Evolutionary conservation across 2,797 vertebrate genomes (phyloP).

Genomic region (Eleutherodactylus coqui): DNA sequence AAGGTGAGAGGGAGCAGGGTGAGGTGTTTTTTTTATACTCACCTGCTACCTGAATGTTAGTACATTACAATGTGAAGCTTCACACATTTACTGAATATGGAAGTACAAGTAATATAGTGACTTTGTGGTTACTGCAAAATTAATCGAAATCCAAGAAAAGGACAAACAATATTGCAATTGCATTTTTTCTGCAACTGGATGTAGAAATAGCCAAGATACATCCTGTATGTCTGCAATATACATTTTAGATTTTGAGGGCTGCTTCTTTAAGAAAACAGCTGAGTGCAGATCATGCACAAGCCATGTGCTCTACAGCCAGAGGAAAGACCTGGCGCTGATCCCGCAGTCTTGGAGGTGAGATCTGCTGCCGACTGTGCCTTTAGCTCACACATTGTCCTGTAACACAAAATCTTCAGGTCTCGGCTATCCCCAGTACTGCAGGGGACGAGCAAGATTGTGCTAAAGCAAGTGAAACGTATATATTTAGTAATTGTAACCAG

Average conservation of each 20-base stretch:
- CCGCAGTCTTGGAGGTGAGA: slow-evolving; percentile 9
- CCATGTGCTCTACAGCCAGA: slow-evolving; percentile 23
- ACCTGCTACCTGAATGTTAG: too few relatives aligned
- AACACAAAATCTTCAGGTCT: not conserved
- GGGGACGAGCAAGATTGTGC: not conserved
- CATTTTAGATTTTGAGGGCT: not conserved
- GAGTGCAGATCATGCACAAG: slow-evolving; percentile 12
- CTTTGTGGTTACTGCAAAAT: not conserved
- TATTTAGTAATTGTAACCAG: not conserved
- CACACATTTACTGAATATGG: too few relatives aligned
- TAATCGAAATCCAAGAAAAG: not conserved
- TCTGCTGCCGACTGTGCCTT: not conserved
- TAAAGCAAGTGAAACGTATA: not conserved
- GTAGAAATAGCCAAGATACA: not conserved
- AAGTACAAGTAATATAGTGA: not conserved
- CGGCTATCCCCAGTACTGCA: not conserved
- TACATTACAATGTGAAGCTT: too few relatives aligned
- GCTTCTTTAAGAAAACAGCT: slow-evolving; percentile 9
- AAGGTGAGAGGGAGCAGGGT: too few relatives aligned
- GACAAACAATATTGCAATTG: not conserved
- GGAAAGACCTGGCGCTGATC: not conserved
- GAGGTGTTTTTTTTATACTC: too few relatives aligned
- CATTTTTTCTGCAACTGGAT: not conserved
- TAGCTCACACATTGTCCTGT: not conserved
- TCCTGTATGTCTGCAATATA: not conserved